Base-by-base conservation (phyloP, 2,797 vertebrate genomes). In the Takifugu ocellatus region DNA sequence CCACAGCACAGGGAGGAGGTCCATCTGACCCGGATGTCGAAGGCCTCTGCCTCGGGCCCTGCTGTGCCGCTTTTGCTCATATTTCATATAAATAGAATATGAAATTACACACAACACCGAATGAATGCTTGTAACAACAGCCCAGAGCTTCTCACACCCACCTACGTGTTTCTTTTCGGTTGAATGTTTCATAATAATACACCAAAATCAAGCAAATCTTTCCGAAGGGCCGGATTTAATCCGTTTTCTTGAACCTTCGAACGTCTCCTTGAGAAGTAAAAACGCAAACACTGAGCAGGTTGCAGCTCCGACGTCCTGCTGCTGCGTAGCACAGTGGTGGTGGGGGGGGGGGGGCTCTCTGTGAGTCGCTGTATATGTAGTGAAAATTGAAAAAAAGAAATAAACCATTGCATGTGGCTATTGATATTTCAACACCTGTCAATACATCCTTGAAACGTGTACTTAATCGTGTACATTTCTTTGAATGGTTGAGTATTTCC, bases 331-430 rank as follows among this genome's bases (percentile, higher is more conserved):
- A 4, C 27, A 1, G 27, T 7, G 48, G 49, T 62, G 61, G 26
- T 45, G 56, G 54, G 51, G 33, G 68, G 56, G 54, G 51, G 33
- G 68, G 62, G 52, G 50, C 59, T 70, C 73, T 55, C 49, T 63
- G 54, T 70, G 63, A 79, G 86, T 90, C 79, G 78, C 85, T 89
- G 87, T 84, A 83, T 78, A 78, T 82, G 77, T 86, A 70, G 83
- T 92, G 86, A 90, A 88, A 68, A 83, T 78, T 84, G 87, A 21
- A 29, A 4, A 29, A 39, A 39, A 11, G 12, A 11, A 39, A 39
- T 39, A 39, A 86, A 84, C 86, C 84, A 79, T 85, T 89, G 92
- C 93, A 91, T 93, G 93, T 89, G 76, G 83, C 88, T 89, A 81
- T 90, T 81, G 86, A 88, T 87, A 75, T 85, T 90, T 89, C 88